phyloP scores from a whole-genome alignment of 2,797 vertebrate genomes.

The Ispidina picta region DNA sequence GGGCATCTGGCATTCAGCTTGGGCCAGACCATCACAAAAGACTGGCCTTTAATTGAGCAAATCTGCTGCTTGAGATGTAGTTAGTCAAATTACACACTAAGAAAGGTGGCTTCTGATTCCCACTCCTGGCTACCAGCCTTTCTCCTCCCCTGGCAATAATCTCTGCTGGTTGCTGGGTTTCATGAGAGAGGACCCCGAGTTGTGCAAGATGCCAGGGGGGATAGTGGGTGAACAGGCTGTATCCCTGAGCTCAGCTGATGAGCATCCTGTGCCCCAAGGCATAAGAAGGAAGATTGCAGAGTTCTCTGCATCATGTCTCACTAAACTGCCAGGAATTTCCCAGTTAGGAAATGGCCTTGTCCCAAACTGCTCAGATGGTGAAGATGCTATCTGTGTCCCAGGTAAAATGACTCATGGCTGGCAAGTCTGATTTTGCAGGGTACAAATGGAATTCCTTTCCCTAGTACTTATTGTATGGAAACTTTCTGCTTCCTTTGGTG shows the following conservation, averaged over 20 bases:
- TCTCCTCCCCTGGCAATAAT: not conserved
- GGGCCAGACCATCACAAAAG: too few species aligned
- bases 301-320: not conserved
- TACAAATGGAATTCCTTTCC: not conserved
- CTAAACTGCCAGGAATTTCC: not conserved
- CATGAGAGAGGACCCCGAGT: not conserved
- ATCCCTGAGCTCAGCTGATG: not conserved
- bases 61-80: not conserved
- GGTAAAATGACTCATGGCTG: not conserved
- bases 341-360: not conserved
- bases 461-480: not conserved
- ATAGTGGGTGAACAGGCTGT: too few species aligned
- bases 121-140: not conserved
- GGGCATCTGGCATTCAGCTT: too few species aligned
- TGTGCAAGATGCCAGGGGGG: rapidly evolving
- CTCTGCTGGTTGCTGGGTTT: not conserved
- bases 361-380: not conserved
- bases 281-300: rapidly evolving
- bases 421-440: not conserved
- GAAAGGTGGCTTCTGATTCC: not conserved
- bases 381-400: not conserved
- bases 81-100: too few species aligned
- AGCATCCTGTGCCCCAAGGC: not conserved
- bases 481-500: not conserved
- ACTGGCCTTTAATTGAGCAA: not conserved